Conservation (phyloP, 2,113 vertebrate species). For the Apaloderma vittatum region DNA sequence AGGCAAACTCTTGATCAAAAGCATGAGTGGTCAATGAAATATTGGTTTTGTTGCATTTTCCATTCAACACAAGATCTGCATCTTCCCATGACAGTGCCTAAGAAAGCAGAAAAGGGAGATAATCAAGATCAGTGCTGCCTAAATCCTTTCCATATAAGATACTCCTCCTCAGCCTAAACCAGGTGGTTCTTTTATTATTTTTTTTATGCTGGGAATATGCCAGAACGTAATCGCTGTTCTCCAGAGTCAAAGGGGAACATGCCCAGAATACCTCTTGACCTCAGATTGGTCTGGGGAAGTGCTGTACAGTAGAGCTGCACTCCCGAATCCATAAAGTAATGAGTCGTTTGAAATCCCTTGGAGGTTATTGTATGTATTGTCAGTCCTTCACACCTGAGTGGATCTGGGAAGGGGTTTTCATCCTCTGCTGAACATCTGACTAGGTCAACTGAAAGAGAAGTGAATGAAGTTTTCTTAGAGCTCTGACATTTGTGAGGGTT, state of each 20-base stretch:
- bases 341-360: slow-evolving; percentile 30
- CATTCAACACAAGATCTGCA: background rate
- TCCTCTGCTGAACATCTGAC: slow-evolving; percentile 25
- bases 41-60: background rate
- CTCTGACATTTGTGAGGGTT: background rate
- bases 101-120: background rate
- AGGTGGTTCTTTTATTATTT: background rate
- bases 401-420: slow-evolving; percentile 9
- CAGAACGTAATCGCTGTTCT: background rate
- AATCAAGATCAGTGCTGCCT: background rate
- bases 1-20: background rate
- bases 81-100: background rate
- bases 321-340: background rate
- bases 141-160: background rate
- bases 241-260: background rate
- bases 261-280: background rate
- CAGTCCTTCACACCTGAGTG: slow-evolving; percentile 47
- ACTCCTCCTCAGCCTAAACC: background rate
- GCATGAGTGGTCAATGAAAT: background rate
- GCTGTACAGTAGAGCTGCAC: background rate
- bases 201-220: background rate
- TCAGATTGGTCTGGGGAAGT: background rate
- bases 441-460: slow-evolving; percentile 27
- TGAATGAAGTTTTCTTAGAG: slow-evolving; percentile 32
- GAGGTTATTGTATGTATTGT: slow-evolving; percentile 16